Percentiles rank a stretch among this genome's conserved stretches.
phyloP scores from a whole-genome alignment of 2,888 invertebrate genomes.

The Pandemis heparana region DNA sequence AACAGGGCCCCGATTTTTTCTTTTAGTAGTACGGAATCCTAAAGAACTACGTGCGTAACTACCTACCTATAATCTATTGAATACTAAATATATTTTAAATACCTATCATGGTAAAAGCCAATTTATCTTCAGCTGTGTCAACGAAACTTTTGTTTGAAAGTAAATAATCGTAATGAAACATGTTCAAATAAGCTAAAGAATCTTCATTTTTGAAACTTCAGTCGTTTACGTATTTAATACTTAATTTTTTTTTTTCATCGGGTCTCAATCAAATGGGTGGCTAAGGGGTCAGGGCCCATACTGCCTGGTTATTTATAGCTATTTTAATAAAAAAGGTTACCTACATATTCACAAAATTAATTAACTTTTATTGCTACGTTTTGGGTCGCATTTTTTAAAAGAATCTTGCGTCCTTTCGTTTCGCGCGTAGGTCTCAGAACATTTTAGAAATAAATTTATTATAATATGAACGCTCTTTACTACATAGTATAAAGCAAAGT shows the following conservation, averaged over 20 bases:
- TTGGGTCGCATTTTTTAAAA: neutral
- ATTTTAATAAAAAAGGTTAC: neutral
- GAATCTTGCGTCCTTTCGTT: neutral
- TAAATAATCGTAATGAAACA: neutral
- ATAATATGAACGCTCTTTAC: too few species aligned
- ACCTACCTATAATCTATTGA: neutral
- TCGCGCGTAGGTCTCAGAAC: neutral
- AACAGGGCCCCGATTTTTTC: too few species aligned
- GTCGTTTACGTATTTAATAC: neutral
- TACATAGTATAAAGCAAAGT: too few species aligned
- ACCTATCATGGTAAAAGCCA: neutral
- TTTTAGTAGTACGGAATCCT: too few species aligned
- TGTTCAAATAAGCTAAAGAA: neutral
- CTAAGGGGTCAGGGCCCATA: neutral
- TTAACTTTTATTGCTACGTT: neutral
- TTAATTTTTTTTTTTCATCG: constrained; percentile 2
- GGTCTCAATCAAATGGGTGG: neutral
- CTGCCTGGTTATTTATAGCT: neutral
- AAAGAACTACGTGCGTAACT: neutral
- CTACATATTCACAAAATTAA: neutral
- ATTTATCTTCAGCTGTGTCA: constrained; percentile 1
- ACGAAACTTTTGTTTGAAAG: neutral
- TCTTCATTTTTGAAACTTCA: neutral
- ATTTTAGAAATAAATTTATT: too few species aligned
- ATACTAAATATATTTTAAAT: neutral